These are phyloP conservation scores for Scalopus aquaticus DNA, from an alignment of 2,113 vertebrate species.

Conservation along the genomic window DNA sequence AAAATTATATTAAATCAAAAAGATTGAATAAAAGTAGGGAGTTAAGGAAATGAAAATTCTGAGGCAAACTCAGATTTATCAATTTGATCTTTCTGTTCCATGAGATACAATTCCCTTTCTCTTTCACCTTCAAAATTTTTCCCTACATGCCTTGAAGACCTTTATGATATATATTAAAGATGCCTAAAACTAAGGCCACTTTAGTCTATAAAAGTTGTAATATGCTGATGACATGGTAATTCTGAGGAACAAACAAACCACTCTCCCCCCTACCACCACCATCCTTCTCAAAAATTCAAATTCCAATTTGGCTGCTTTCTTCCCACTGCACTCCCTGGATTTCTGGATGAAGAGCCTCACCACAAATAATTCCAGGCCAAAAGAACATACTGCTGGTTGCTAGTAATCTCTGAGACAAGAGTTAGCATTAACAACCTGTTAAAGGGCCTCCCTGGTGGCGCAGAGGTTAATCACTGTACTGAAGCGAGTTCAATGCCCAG, in stretches of 20 bases:
- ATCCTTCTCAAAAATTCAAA: neutral
- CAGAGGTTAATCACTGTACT: too few relatives aligned
- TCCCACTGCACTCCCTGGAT: neutral
- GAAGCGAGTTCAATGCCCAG: too few relatives aligned
- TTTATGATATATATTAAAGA: neutral
- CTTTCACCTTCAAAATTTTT: neutral
- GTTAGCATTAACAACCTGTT: neutral
- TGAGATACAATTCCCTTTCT: neutral
- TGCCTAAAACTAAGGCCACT: neutral
- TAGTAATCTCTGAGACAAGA: neutral
- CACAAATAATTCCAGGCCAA: conserved; percentile 8
- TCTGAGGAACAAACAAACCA: neutral
- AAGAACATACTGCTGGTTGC: neutral
- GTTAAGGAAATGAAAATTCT: neutral
- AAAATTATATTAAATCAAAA: conserved; percentile 11
- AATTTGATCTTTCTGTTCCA: conserved; percentile 27
- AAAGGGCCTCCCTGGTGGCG: too few relatives aligned
- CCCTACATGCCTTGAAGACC: neutral
- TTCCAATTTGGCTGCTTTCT: conserved; percentile 24
- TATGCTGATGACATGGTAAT: neutral
- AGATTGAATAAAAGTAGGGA: neutral
- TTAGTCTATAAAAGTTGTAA: neutral
- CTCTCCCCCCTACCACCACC: neutral
- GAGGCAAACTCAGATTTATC: neutral
- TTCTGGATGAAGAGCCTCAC: neutral